Conservation (phyloP, 2,113 vertebrate species). For the Rhinoptilus africanus region DNA sequence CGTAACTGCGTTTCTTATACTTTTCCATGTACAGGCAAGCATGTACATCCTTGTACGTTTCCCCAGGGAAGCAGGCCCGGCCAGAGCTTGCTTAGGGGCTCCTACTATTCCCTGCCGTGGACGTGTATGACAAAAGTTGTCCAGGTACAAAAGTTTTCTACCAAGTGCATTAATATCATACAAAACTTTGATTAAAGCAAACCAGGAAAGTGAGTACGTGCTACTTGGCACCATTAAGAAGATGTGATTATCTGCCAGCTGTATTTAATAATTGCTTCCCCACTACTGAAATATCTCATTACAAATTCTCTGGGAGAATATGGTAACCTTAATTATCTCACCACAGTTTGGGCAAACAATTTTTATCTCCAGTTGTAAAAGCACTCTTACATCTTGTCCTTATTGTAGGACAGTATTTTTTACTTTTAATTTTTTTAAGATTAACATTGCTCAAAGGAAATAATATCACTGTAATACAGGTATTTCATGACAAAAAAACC, state of each 20-base stretch:
- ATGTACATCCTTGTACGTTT: not conserved
- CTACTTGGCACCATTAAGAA: not conserved
- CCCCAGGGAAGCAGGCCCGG: fast-evolving
- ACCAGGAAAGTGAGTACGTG: not conserved
- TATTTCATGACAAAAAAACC: not conserved
- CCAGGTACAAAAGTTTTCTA: not conserved
- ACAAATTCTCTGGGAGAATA: not conserved
- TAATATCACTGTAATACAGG: not conserved
- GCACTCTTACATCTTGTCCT: not conserved
- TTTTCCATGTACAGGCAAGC: not conserved
- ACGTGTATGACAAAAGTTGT: not conserved
- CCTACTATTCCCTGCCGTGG: fast-evolving
- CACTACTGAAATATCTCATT: not conserved
- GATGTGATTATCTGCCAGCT: not conserved
- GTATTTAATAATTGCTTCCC: not conserved
- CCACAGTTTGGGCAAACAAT: not conserved
- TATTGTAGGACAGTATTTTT: not conserved
- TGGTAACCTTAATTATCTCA: not conserved
- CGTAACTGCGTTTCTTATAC: not conserved
- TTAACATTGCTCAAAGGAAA: not conserved
- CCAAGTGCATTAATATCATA: too few relatives aligned
- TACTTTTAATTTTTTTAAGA: not conserved
- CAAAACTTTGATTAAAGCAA: not conserved
- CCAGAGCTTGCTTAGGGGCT: fast-evolving
- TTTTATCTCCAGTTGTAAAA: not conserved